These are phyloP conservation scores for Xyrauchen texanus DNA, from an alignment of 2,113 vertebrate species.

Conservation along the genomic window DNA sequence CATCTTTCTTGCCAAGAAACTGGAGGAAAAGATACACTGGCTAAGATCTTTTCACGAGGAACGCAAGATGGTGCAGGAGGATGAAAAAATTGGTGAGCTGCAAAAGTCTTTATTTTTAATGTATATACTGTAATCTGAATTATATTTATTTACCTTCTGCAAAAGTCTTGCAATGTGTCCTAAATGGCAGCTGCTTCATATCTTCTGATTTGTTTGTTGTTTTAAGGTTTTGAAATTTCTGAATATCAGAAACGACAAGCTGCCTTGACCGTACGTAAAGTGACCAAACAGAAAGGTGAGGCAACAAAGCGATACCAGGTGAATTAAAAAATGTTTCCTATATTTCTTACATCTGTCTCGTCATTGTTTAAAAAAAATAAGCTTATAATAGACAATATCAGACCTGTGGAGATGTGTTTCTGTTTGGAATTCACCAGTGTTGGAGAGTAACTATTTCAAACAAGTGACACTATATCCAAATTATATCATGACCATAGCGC, in stretches of 20 bases:
- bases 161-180: background rate
- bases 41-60: constrained; percentile 88
- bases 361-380: constrained; percentile 27
- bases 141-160: background rate
- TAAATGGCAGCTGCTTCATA: background rate
- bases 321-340: constrained; percentile 48
- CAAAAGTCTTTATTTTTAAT: background rate
- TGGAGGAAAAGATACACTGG: constrained; percentile 60
- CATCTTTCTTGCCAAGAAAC: constrained; percentile 87
- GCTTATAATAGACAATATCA: too few species aligned
- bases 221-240: constrained; percentile 87
- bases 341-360: constrained; percentile 38
- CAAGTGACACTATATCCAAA: too few species aligned
- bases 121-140: background rate
- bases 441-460: too few species aligned
- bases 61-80: constrained; percentile 89
- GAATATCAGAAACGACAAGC: constrained; percentile 89
- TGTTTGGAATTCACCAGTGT: too few species aligned
- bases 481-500: too few species aligned
- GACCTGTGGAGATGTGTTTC: too few species aligned
- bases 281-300: constrained; percentile 89
- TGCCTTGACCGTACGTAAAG: constrained; percentile 88
- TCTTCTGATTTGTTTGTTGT: too few species aligned
- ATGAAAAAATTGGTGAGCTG: constrained; percentile 86
- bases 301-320: constrained; percentile 60